Base-by-base conservation (phyloP, 37 sponge, comb jelly and placozoan genomes). In the Mnemiopsis leidyi region DNA sequence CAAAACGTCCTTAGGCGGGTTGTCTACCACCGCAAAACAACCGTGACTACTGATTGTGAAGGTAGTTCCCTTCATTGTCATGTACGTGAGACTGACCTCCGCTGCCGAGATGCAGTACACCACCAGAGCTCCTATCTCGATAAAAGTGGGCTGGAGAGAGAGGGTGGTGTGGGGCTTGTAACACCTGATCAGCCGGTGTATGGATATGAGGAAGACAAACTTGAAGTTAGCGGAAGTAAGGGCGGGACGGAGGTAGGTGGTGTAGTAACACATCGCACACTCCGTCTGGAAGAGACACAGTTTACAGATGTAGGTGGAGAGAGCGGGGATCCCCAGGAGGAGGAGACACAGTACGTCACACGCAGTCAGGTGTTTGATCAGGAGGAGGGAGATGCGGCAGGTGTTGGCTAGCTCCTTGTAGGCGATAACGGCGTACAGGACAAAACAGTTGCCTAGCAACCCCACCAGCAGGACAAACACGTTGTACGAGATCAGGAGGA, bases 151-250 rank as follows among this genome's bases (percentile, higher is more conserved):
- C 35, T 77, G 79, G 18, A 77, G 32, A 9, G 79, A 31, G 35
- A 77, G 32, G 32, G 79, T 32, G 32, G 36, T 77, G 32, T 32
- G 34, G 20, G 79, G 79, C 79, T 34, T 77, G 32, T 31, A 13
- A 32, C 79, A 77, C 18, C 79, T 26, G 33, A 77, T 31, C 3
- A 77, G 79, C 1, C 79, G 79, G 34, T 31, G 79, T 18, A 77
- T 16, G 18, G 79, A 77, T 2, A 77, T 34, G 20, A 77, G 79
- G 79, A 77, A 77, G 2, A 77, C 79, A 32, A 77, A 77, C 79
- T 77, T 77, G 79, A 77, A 77, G 79, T 77, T 77, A 13, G 79
- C 79, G 0, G 79, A 77, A 33, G 79, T 77, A 20, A 77, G 79
- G 36, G 79, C 79, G 26, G 79, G 79, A 34, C 79, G 1, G 20